Conservation (phyloP, 2,888 invertebrate genomes). For the Campoplex capitator region DNA sequence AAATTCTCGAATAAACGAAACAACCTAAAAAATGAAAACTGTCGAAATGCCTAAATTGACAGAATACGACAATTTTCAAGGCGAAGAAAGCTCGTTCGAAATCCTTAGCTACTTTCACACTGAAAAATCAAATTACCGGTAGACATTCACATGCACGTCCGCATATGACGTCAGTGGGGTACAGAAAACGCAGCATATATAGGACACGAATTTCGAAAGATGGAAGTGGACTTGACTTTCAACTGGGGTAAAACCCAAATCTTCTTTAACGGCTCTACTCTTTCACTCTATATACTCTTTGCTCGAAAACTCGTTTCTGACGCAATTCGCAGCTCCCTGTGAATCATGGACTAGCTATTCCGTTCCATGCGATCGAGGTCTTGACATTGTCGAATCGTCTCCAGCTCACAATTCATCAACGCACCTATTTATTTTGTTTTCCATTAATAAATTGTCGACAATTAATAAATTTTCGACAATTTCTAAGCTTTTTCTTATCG, state of each 20-base stretch:
- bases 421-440: background rate
- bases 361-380: background rate
- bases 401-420: background rate
- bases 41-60: background rate
- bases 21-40: slow-evolving; percentile 15
- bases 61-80: slow-evolving; percentile 9
- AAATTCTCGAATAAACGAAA: background rate
- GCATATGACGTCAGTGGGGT: background rate
- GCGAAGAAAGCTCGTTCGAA: slow-evolving; percentile 9
- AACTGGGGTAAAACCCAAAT: slow-evolving; percentile 17
- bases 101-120: slow-evolving; percentile 56
- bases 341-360: slow-evolving; percentile 40
- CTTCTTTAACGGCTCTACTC: background rate
- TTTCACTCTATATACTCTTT: background rate
- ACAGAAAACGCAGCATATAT: background rate
- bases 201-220: background rate
- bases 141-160: background rate
- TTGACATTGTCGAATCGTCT: background rate
- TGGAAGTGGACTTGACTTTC: slow-evolving; percentile 33
- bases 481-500: too few relatives aligned
- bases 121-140: background rate
- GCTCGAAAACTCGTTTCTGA: slow-evolving; percentile 61
- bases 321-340: slow-evolving; percentile 54
- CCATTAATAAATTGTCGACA: background rate
- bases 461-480: background rate